Base-by-base conservation (phyloP, 2,888 invertebrate genomes). In the Halictus ligatus region DNA sequence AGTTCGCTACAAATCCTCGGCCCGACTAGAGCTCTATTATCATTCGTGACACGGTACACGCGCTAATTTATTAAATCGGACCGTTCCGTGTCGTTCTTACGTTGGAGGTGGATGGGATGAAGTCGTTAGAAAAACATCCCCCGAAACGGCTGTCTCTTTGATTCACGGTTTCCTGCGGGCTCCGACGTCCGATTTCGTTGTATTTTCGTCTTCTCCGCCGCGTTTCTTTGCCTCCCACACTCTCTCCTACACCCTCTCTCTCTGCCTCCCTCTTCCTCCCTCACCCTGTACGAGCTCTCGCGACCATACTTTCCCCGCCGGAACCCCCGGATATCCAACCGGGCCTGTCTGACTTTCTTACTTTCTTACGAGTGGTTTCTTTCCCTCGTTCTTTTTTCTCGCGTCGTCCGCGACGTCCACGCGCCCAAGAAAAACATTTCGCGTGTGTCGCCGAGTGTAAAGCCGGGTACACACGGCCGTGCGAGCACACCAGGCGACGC, bases 151-250 rank as follows among this genome's bases (percentile, higher is more conserved):
- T 93, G 94, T 94, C 93, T 90, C 90, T 92, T 94, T 94, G 94
- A 94, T 94, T 94, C 93, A 94, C 93, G 88, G 93, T 92, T 94
- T 94, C 94, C 94, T 94, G 94, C 89, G 83, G 83, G 54, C 77
- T 78, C 76, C 76, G 77, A 73, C 79, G 76, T 35, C 76, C 82
- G 81, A 85, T 83, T 80, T 88, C 89, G 88, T 91, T 89, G 91
- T 93, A 93, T 93, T 93, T 93, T 92, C 89, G 91, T 92, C 90
- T 86, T 78, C 86, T 86, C 83, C 83, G 87, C 79, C 86, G 71
- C 84, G 78, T 83, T 80, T 87, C 85, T 80, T 75, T 83, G 18
- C 58, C 76, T 75, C 72, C 75, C 67, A 40, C 69, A 60, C 60
- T 25, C 60, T 15, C 15, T 60, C 25, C 13, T 29, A 15, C n/a